A percentile compares a stretch with the other conserved stretches of the same genome.
Conservation (phyloP, 2,113 vertebrate species). For the Dryoscopus gambensis region DNA sequence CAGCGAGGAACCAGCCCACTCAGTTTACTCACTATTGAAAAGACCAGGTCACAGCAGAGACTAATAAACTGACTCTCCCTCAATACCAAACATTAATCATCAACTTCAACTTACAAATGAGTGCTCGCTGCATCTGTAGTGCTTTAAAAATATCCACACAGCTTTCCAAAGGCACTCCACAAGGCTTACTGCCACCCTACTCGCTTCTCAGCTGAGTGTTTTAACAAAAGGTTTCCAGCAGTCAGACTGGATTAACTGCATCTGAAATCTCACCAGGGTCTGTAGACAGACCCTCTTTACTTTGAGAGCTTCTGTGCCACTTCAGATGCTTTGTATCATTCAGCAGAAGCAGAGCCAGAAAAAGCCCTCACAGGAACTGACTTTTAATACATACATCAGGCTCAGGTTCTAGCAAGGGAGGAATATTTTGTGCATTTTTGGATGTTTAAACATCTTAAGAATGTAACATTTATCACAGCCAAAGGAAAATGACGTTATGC, state of each 20-base stretch:
- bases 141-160: neutral
- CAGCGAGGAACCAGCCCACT: neutral
- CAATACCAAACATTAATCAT: neutral
- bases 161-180: neutral
- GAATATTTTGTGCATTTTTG: neutral
- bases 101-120: neutral
- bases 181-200: neutral
- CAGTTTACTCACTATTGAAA: neutral
- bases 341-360: neutral
- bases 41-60: neutral
- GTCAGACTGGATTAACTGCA: constrained; percentile 18
- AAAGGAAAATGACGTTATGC: constrained; percentile 4
- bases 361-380: neutral
- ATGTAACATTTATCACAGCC: neutral
- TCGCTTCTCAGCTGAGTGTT: neutral
- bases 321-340: constrained; percentile 30
- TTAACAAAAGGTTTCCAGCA: constrained; percentile 31
- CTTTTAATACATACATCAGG: neutral
- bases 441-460: neutral
- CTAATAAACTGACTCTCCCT: neutral
- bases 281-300: neutral
- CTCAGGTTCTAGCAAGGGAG: neutral
- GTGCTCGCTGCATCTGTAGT: neutral
- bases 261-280: constrained; percentile 29
- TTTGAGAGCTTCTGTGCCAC: neutral